phyloP scores from a whole-genome alignment of 2,113 vertebrate genomes.

The Eupsittula cactorum region DNA sequence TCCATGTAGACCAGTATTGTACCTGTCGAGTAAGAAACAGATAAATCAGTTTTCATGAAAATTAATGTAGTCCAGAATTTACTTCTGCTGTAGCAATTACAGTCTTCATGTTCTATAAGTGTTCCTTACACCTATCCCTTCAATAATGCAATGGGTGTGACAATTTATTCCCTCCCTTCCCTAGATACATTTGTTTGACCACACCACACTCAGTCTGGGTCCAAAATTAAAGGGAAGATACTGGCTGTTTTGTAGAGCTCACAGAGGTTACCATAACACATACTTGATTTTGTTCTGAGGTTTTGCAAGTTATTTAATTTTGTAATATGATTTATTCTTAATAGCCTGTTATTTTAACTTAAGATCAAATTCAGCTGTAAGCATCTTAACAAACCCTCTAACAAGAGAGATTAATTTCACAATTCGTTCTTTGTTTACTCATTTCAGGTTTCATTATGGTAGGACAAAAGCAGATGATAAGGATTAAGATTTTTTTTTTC shows the following conservation, averaged over 20 bases:
- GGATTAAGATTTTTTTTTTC: background rate
- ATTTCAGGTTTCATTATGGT: background rate
- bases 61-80: background rate
- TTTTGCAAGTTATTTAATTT: background rate
- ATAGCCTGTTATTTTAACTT: background rate
- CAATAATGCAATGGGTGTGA: background rate
- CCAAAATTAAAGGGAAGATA: background rate
- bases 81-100: background rate
- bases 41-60: background rate
- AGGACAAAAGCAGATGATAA: background rate
- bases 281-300: background rate
- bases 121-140: background rate
- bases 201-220: background rate
- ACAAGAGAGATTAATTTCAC: background rate
- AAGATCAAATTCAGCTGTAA: background rate
- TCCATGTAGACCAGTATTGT: background rate
- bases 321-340: background rate
- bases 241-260: background rate
- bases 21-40: background rate
- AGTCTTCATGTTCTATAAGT: background rate
- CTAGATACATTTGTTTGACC: background rate
- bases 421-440: background rate
- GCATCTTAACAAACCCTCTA: background rate
- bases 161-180: background rate
- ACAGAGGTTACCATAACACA: background rate